Evolutionary conservation across 2,888 invertebrate species (phyloP).

Genomic region (Cenopis cana): DNA sequence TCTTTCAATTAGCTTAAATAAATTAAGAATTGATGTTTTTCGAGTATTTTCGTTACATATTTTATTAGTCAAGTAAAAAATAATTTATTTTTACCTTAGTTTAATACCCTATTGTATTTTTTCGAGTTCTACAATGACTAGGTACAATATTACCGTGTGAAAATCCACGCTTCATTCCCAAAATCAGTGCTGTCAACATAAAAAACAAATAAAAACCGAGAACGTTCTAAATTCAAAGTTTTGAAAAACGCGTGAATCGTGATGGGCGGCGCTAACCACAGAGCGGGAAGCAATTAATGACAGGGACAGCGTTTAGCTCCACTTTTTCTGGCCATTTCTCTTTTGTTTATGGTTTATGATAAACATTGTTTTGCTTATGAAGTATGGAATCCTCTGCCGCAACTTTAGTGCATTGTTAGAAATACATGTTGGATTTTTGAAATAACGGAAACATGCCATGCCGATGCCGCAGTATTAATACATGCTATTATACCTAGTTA

Average conservation of each 20-base stretch:
- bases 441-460: neutral
- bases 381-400: too few relatives aligned
- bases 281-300: conserved; percentile 45
- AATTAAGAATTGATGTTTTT: too few relatives aligned
- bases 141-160: conserved; percentile 33
- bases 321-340: conserved; percentile 38
- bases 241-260: conserved; percentile 45
- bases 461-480: too few relatives aligned
- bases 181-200: conserved; percentile 35
- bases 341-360: conserved; percentile 31
- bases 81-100: too few relatives aligned
- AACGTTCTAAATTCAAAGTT: conserved; percentile 35
- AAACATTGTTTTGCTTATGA: conserved; percentile 14
- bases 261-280: conserved; percentile 45
- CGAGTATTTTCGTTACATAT: too few relatives aligned
- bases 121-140: too few relatives aligned
- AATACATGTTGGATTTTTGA: too few relatives aligned
- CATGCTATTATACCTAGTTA: neutral
- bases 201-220: conserved; percentile 24
- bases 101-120: too few relatives aligned
- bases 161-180: conserved; percentile 12
- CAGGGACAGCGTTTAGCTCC: conserved; percentile 38
- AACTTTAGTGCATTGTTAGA: too few relatives aligned
- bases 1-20: too few relatives aligned
- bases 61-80: too few relatives aligned